Percentiles rank a stretch among this genome's conserved stretches.
These are phyloP conservation scores for Drosophila yakuba DNA, from an alignment of 1,140 invertebrate species.

Conservation along the genomic window DNA sequence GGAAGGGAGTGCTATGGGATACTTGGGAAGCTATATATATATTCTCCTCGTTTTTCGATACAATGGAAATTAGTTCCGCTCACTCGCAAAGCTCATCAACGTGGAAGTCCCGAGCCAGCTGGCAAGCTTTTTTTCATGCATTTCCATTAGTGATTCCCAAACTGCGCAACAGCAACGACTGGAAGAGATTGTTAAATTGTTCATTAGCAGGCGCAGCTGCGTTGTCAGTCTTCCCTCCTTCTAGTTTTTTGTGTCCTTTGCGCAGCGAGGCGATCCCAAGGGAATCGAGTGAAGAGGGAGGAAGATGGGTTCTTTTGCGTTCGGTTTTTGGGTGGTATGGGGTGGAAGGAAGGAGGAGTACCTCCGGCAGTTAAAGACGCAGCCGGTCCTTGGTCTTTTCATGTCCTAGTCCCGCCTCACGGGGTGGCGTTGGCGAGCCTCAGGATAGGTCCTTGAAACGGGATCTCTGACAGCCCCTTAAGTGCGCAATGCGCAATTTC, in stretches of 20 bases:
- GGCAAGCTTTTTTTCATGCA: slow-evolving; percentile 29
- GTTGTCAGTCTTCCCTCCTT: slow-evolving; percentile 22
- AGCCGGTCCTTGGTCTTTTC: slow-evolving; percentile 32
- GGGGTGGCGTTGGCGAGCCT: slow-evolving; percentile 69
- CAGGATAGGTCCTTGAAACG: slow-evolving; percentile 31
- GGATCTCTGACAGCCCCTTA: slow-evolving; percentile 34
- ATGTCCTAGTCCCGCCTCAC: slow-evolving; percentile 29
- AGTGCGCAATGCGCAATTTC: slow-evolving; percentile 63
- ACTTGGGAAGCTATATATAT: background rate
- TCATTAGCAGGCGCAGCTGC: slow-evolving; percentile 46
- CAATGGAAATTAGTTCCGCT: slow-evolving; percentile 50
- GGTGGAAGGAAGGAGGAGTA: slow-evolving; percentile 28
- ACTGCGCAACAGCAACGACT: slow-evolving; percentile 36
- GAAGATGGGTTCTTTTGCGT: slow-evolving; percentile 7
- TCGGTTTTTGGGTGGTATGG: slow-evolving; percentile 26
- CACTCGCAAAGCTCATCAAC: slow-evolving; percentile 41
- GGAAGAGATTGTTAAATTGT: slow-evolving; percentile 31
- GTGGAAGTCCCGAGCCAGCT: slow-evolving; percentile 24
- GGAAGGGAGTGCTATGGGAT: slow-evolving; percentile 19
- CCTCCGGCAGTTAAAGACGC: slow-evolving; percentile 58
- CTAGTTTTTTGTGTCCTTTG: slow-evolving; percentile 23
- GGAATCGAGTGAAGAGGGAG: slow-evolving; percentile 14
- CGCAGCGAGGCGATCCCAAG: slow-evolving; percentile 6
- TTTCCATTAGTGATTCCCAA: slow-evolving; percentile 30
- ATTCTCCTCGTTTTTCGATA: slow-evolving; percentile 17